Base-by-base conservation (phyloP, 1,140 invertebrate genomes). In the Sarcophaga bullata region DNA sequence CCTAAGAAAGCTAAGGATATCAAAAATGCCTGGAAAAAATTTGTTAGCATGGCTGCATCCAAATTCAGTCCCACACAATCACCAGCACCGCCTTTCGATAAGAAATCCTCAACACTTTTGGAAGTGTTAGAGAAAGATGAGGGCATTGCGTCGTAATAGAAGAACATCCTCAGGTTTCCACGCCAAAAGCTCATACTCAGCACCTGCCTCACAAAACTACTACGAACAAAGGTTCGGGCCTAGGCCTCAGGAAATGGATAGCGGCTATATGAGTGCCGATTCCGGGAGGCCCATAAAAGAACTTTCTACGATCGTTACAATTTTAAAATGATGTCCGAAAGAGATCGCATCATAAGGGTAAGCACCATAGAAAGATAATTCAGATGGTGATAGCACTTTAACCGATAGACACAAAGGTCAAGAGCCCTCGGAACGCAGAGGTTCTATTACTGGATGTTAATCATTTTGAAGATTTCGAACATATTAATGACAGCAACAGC, bases 261-360 rank as follows among this genome's bases (percentile, higher is more conserved):
- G 94, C 8, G 95, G 95, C 6, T 96, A 96, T 86, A 91, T 96
- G 48, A 96, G 95, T 86, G 94, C 94, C 37, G 95, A 95, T 84
- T 95, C 94, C 4, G 94, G 92, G 92, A 92, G 85, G 81, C 87
- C 37, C 86, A 89, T 80, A 89, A 89, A 37, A 86, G 89, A 7
- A 88, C 87, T 47, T 86, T 88, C 76, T 90, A 90, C 80, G 89
- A 90, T 86, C 83, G 89, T 3, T 90, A 89, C 82, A 90, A 90
- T 82, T 90, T 90, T 17, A 90, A 88, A 84, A 85, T 87, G 83
- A 84, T 87, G 47, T 83, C 84, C 0, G 87, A 86, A 11, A 84
- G 87, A 0, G 86, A 88, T 0, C 86, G 85, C 82, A 84, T 90
- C n/a, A 89, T 89, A 49, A 84, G 87, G 0, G 86, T 90, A 7